These are phyloP conservation scores for Stenodera caucasica DNA, from an alignment of 2,888 invertebrate species.

Conservation along the genomic window DNA sequence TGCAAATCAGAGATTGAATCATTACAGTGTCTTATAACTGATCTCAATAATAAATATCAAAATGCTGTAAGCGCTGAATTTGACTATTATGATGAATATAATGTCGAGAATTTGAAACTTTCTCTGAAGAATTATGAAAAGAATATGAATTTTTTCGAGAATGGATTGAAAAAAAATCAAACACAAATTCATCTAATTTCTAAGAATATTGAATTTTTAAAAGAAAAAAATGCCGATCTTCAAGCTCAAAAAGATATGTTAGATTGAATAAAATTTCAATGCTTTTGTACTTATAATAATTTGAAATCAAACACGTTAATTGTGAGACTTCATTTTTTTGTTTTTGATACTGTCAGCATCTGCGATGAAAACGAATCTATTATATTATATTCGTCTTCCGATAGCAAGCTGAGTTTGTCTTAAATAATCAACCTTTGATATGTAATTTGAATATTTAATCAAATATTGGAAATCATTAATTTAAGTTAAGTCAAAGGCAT, in stretches of 20 bases:
- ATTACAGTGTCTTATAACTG: background rate
- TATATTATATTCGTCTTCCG: too few relatives aligned
- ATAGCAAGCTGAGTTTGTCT: too few relatives aligned
- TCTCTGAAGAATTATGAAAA: background rate
- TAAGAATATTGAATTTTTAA: slow-evolving; percentile 1
- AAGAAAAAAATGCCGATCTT: background rate
- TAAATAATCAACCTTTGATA: too few relatives aligned
- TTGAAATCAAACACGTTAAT: too few relatives aligned
- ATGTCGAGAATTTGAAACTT: background rate
- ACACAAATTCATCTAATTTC: background rate
- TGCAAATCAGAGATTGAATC: background rate
- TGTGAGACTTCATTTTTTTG: too few relatives aligned
- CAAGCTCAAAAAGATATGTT: background rate
- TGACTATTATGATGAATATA: background rate
- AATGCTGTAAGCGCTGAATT: background rate
- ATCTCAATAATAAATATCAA: background rate
- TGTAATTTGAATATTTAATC: too few relatives aligned
- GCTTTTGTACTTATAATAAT: too few relatives aligned
- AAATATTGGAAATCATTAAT: too few relatives aligned
- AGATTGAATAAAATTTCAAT: background rate
- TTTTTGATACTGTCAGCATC: too few relatives aligned
- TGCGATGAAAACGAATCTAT: too few relatives aligned
- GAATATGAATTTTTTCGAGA: background rate
- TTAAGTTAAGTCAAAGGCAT: too few relatives aligned
- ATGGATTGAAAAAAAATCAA: background rate